phyloP scores from a whole-genome alignment of 2,113 vertebrate species.

The Girardinichthys multiradiatus region DNA sequence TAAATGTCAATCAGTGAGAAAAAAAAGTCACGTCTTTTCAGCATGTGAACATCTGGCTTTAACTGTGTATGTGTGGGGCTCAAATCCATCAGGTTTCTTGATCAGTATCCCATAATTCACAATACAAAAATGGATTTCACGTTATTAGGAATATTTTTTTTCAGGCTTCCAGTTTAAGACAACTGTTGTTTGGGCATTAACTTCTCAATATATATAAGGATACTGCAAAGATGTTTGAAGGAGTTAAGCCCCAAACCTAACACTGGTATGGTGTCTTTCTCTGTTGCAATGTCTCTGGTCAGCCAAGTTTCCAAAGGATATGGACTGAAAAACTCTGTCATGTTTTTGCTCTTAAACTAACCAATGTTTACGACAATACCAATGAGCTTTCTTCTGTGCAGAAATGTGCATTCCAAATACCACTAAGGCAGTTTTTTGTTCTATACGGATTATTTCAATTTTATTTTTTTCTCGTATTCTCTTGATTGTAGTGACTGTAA shows the following conservation, averaged over 20 bases:
- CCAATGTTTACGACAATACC: slow-evolving; percentile 88
- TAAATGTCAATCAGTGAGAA: background rate
- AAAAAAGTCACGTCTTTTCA: background rate
- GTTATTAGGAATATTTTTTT: slow-evolving; percentile 49
- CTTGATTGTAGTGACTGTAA: slow-evolving; percentile 83
- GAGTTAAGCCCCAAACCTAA: slow-evolving; percentile 68
- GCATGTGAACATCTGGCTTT: background rate
- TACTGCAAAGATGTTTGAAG: slow-evolving; percentile 65
- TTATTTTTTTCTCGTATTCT: slow-evolving; percentile 74
- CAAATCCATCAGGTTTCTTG: slow-evolving; percentile 70
- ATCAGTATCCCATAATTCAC: slow-evolving; percentile 55
- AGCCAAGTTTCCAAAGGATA: slow-evolving; percentile 74
- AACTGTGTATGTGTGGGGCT: slow-evolving; percentile 65
- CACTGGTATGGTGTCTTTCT: slow-evolving; percentile 57
- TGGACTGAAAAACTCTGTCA: slow-evolving; percentile 70
- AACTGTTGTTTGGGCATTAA: slow-evolving; percentile 53
- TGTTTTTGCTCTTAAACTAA: slow-evolving; percentile 79
- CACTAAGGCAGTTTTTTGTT: slow-evolving; percentile 81
- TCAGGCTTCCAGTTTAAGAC: slow-evolving; percentile 58
- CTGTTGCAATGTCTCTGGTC: slow-evolving; percentile 63
- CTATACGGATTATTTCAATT: slow-evolving; percentile 70
- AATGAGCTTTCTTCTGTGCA: slow-evolving; percentile 85
- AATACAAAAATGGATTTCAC: slow-evolving; percentile 57
- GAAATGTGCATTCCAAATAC: slow-evolving; percentile 90
- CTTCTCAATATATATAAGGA: slow-evolving; percentile 50